Percentiles rank a stretch among this genome's conserved stretches.
Evolutionary conservation across 2,797 vertebrate genomes (phyloP).

Genomic region (Chelonia mydas): DNA sequence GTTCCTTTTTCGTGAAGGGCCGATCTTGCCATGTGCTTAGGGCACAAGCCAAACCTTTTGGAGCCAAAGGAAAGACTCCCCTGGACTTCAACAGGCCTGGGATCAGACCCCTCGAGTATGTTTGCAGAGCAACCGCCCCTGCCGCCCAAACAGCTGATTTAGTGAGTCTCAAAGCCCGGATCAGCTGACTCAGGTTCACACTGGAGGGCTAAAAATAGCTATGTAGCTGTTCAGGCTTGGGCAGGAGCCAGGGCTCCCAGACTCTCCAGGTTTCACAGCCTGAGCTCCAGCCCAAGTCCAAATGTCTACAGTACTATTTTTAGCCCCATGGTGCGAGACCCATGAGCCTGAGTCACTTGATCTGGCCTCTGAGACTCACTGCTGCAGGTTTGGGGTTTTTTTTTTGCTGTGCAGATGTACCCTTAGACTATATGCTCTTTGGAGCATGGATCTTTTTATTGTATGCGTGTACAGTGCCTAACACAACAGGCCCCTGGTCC

Average conservation of each 20-base stretch:
- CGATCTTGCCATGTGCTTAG: rapidly evolving
- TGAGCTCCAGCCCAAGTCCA: background rate
- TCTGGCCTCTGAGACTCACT: background rate
- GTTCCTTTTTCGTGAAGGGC: background rate
- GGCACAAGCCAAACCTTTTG: background rate
- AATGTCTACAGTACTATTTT: background rate
- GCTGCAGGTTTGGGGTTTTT: background rate
- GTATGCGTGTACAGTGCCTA: background rate
- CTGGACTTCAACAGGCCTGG: background rate
- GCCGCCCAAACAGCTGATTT: background rate
- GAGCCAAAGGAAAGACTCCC: background rate
- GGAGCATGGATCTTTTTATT: background rate
- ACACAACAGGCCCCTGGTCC: background rate
- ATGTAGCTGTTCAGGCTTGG: background rate
- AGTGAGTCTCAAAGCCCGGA: background rate
- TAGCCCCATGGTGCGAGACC: background rate
- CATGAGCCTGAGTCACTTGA: background rate
- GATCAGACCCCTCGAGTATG: background rate
- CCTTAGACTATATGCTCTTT: background rate
- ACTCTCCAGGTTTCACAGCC: background rate
- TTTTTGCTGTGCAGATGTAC: background rate
- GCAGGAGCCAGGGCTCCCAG: background rate
- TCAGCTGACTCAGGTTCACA: background rate
- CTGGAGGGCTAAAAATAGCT: background rate
- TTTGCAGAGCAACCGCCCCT: background rate